These are phyloP conservation scores for Epinotia bilunana DNA, from an alignment of 2,888 invertebrate genomes.

Conservation along the genomic window DNA sequence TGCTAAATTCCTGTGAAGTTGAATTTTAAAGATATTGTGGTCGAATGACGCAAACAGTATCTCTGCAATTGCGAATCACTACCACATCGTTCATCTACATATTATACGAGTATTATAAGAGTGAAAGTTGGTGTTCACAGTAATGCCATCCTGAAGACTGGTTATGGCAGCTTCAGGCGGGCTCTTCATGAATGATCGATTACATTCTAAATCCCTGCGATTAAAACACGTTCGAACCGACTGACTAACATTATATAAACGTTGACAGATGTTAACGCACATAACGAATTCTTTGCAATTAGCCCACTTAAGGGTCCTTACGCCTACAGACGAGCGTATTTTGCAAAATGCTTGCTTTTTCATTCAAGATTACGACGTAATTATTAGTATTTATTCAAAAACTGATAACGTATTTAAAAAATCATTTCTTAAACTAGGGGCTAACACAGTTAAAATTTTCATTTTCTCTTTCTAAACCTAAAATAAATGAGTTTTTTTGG, in stretches of 20 bases:
- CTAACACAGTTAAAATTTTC: too few species aligned
- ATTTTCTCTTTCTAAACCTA: too few species aligned
- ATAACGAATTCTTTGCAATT: background rate
- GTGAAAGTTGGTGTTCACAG: slow-evolving; percentile 30
- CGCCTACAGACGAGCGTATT: too few species aligned
- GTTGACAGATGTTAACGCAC: slow-evolving; percentile 8
- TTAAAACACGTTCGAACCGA: background rate
- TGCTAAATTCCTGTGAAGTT: background rate
- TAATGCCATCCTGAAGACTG: slow-evolving; percentile 29
- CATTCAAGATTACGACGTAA: too few species aligned
- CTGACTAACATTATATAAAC: background rate
- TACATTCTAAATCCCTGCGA: background rate
- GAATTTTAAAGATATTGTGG: slow-evolving; percentile 1
- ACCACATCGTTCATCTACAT: slow-evolving; percentile 19
- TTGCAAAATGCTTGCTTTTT: too few species aligned
- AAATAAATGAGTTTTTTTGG: too few species aligned
- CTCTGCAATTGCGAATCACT: slow-evolving; percentile 13
- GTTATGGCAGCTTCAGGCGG: slow-evolving; percentile 19
- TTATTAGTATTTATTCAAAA: too few species aligned
- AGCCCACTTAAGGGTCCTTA: background rate
- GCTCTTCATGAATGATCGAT: background rate
- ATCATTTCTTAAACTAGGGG: too few species aligned
- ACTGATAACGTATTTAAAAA: too few species aligned
- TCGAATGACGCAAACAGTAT: slow-evolving; percentile 22
- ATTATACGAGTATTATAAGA: slow-evolving; percentile 1